These are phyloP conservation scores for Acromyrmex charruanus DNA, from an alignment of 1,140 invertebrate genomes.

Conservation along the genomic window DNA sequence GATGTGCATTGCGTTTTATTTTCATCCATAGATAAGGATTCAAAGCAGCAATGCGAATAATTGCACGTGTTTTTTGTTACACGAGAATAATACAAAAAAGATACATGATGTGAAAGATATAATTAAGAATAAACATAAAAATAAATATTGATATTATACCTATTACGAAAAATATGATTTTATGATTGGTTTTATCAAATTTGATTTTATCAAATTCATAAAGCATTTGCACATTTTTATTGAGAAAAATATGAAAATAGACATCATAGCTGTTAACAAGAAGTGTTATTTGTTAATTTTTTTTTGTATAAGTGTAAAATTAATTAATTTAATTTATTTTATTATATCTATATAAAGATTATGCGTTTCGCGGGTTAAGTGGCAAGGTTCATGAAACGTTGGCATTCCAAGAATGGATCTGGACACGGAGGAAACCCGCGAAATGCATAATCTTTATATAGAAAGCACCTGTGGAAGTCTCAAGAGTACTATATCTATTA, in stretches of 20 bases:
- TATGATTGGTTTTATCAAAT: background rate
- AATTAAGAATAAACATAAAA: background rate
- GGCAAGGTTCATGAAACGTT: too few relatives aligned
- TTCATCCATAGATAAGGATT: slow-evolving; percentile 26
- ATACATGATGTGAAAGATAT: background rate
- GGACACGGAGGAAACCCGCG: too few relatives aligned
- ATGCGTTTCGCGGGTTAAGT: too few relatives aligned
- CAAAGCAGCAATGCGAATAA: slow-evolving; percentile 20
- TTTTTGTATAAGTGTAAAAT: background rate
- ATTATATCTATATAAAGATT: background rate
- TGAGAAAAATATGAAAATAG: background rate
- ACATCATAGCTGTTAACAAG: background rate
- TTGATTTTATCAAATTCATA: background rate
- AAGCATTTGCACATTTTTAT: background rate
- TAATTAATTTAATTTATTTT: background rate
- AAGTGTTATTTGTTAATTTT: background rate
- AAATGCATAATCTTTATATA: too few relatives aligned
- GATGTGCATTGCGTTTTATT: background rate
- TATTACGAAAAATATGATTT: background rate
- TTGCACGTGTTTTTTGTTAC: background rate
- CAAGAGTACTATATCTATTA: background rate
- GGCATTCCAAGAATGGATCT: too few relatives aligned
- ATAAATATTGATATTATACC: background rate
- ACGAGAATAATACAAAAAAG: background rate
- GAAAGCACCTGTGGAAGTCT: too few relatives aligned